Percentiles rank a stretch among this genome's conserved stretches.
Evolutionary conservation across 2,888 invertebrate species (phyloP).

Genomic region (Brassicogethes aeneus): DNA sequence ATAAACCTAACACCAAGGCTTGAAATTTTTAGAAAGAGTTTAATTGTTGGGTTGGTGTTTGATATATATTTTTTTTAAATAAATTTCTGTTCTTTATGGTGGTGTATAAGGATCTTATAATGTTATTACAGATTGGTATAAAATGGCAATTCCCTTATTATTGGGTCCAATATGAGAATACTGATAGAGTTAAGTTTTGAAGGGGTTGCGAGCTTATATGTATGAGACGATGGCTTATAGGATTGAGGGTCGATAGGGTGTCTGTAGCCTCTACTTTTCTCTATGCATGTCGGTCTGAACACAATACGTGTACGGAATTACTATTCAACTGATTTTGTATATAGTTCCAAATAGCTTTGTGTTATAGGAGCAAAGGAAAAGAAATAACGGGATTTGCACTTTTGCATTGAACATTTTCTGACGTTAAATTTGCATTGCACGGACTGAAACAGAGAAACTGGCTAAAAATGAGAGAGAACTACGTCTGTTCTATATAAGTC

Average conservation of each 20-base stretch:
- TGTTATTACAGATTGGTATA: conserved; percentile 11
- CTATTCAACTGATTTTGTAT: conserved; percentile 14
- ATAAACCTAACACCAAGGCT: no score
- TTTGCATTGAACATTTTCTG: background rate
- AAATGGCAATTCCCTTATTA: conserved; percentile 12
- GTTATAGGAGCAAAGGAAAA: background rate
- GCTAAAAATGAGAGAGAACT: no score
- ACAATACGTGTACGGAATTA: conserved; percentile 30
- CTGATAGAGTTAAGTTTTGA: conserved; percentile 11
- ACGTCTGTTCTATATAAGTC: no score
- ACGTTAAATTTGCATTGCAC: background rate
- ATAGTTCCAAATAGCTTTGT: background rate
- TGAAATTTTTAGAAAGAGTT: no score
- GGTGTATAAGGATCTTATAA: no score
- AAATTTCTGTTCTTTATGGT: no score
- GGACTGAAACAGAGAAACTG: no score
- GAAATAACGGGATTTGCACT: background rate
- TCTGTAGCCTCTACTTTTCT: conserved; percentile 20
- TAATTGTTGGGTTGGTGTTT: no score
- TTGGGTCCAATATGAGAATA: conserved; percentile 11
- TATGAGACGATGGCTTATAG: conserved; percentile 29
- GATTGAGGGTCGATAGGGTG: conserved; percentile 31
- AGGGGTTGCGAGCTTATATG: conserved; percentile 24
- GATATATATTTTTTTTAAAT: no score
- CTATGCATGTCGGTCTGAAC: conserved; percentile 28